Percentiles rank a stretch among this genome's conserved stretches.
phyloP scores from a whole-genome alignment of 2,113 vertebrate species.

The Campylomormyrus numenius region DNA sequence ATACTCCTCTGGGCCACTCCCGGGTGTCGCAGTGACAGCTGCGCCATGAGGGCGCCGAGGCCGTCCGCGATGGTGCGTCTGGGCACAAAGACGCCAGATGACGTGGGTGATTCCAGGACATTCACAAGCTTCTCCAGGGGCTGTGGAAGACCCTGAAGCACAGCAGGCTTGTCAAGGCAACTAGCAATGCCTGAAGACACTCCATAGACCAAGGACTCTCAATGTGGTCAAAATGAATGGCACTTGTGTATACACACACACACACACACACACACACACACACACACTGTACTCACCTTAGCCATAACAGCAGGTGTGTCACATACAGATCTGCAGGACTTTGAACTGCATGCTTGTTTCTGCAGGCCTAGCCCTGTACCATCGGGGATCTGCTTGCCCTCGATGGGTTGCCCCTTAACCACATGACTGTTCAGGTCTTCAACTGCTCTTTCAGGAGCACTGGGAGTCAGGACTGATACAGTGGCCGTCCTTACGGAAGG shows the following conservation, averaged over 20 bases:
- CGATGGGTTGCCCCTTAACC: background rate
- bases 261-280: background rate
- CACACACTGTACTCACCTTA: background rate
- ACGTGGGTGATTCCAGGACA: background rate
- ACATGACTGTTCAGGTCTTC: background rate
- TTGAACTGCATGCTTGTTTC: background rate
- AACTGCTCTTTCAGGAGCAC: background rate
- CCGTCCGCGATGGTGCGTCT: background rate
- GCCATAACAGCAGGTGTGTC: background rate
- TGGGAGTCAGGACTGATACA: background rate
- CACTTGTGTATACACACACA: background rate
- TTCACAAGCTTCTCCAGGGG: constrained; percentile 6
- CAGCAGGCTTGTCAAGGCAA: background rate
- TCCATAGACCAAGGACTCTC: background rate
- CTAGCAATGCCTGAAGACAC: background rate
- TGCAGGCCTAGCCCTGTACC: background rate
- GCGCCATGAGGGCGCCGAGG: background rate
- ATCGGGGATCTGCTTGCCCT: background rate
- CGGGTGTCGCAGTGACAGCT: background rate
- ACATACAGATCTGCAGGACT: background rate
- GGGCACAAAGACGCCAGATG: background rate
- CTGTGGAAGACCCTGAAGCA: background rate
- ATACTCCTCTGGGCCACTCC: background rate
- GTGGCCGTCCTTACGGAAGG: background rate
- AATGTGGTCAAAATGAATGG: background rate